Conservation (phyloP, 1,140 invertebrate genomes). For the Papilio aristodemus region DNA sequence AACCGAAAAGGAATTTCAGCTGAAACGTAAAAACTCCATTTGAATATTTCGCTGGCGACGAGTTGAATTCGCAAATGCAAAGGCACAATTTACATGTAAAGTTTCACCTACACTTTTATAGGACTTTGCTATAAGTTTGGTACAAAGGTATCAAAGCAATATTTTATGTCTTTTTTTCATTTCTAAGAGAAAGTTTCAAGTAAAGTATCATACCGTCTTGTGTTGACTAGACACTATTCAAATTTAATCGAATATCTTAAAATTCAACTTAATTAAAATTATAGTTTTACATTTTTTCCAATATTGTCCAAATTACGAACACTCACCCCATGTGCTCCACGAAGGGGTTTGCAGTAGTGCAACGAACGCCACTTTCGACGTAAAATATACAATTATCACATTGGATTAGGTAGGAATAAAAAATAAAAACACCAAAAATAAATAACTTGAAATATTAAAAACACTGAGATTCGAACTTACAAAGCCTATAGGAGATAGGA, state of each 20-base stretch:
- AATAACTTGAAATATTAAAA: neutral
- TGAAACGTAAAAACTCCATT: constrained; percentile 2
- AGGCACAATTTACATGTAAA: constrained; percentile 17
- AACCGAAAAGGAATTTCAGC: neutral
- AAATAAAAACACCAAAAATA: neutral
- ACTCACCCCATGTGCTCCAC: too few species aligned
- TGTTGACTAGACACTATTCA: too few species aligned
- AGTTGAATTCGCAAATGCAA: constrained; percentile 20
- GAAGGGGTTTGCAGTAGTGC: too few species aligned
- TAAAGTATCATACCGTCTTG: neutral
- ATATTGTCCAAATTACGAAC: too few species aligned
- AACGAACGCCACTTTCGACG: too few species aligned
- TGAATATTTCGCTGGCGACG: constrained; percentile 9
- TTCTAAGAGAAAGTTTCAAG: neutral
- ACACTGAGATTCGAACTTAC: neutral
- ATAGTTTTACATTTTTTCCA: too few species aligned
- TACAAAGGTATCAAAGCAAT: neutral
- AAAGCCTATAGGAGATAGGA: neutral
- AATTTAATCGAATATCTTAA: too few species aligned
- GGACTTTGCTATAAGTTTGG: constrained; percentile 17
- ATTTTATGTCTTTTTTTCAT: neutral
- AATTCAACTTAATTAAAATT: too few species aligned
- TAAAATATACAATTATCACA: too few species aligned
- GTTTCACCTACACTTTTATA: constrained; percentile 16
- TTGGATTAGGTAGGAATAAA: too few species aligned